Conservation (phyloP, 2,113 vertebrate species). For the Catharus fuscescens region DNA sequence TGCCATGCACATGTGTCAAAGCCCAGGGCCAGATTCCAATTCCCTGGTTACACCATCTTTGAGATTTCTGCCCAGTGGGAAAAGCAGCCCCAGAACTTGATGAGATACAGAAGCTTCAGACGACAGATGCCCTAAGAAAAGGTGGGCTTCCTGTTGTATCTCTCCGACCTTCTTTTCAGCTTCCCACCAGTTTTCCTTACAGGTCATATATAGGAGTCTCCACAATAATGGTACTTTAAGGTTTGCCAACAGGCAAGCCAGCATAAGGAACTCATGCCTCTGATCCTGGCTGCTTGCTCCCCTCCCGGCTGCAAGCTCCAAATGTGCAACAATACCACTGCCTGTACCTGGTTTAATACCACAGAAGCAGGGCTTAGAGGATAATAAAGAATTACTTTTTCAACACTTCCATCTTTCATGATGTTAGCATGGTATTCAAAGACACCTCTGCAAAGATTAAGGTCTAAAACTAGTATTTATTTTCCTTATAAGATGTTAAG, state of each 20-base stretch:
- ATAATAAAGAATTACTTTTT: background rate
- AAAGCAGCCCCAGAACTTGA: background rate
- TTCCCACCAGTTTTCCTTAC: background rate
- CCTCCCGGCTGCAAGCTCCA: background rate
- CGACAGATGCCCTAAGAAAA: background rate
- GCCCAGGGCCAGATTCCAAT: background rate
- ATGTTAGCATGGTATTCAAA: background rate
- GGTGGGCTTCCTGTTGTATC: background rate
- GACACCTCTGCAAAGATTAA: background rate
- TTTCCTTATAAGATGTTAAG: background rate
- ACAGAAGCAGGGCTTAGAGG: background rate
- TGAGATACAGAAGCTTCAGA: background rate
- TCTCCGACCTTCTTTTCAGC: background rate
- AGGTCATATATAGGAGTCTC: background rate
- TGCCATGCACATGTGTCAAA: background rate
- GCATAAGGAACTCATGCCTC: fast-evolving
- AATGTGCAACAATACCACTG: background rate
- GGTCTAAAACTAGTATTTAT: background rate
- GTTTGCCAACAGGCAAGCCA: background rate
- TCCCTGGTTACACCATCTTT: background rate
- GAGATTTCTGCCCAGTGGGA: background rate
- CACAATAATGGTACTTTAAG: background rate
- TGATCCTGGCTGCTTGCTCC: background rate
- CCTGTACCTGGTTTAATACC: background rate
- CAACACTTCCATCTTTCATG: background rate